Percentiles rank a stretch among this genome's conserved stretches.
Conservation (phyloP, 2,888 invertebrate species). For the Pristionchus entomophagus region DNA sequence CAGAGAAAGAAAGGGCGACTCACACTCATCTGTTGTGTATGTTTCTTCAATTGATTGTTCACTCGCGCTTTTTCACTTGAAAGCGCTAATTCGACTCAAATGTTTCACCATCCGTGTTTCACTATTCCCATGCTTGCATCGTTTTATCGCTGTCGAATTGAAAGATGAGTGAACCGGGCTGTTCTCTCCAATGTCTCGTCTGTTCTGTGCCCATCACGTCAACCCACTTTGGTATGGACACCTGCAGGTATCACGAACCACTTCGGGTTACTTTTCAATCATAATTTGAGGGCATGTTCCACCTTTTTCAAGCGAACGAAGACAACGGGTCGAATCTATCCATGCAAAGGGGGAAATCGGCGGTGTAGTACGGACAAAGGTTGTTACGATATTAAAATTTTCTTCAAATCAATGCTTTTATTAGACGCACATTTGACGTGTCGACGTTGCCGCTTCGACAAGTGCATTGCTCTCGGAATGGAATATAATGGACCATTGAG, state of each 20-base stretch:
- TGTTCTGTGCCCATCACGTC: neutral
- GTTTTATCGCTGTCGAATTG: neutral
- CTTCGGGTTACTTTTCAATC: too few relatives aligned
- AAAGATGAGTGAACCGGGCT: neutral
- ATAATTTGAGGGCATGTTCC: neutral
- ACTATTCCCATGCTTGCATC: neutral
- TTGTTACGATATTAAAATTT: neutral
- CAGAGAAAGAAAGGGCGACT: neutral
- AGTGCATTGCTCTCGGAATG: neutral
- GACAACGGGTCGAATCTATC: neutral
- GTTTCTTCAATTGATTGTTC: neutral
- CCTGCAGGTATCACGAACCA: neutral
- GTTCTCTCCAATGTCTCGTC: neutral
- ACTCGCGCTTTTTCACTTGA: neutral
- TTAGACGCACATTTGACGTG: neutral
- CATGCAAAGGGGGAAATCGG: neutral
- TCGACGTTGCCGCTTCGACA: neutral
- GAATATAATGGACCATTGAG: neutral
- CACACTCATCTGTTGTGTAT: neutral
- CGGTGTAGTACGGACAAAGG: neutral
- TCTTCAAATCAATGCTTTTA: neutral
- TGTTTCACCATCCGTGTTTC: too few relatives aligned
- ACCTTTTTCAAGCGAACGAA: neutral
- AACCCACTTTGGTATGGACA: neutral
- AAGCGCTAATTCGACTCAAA: too few relatives aligned